Conservation (phyloP, 2,113 vertebrate genomes). For the Arothron firmamentum region DNA sequence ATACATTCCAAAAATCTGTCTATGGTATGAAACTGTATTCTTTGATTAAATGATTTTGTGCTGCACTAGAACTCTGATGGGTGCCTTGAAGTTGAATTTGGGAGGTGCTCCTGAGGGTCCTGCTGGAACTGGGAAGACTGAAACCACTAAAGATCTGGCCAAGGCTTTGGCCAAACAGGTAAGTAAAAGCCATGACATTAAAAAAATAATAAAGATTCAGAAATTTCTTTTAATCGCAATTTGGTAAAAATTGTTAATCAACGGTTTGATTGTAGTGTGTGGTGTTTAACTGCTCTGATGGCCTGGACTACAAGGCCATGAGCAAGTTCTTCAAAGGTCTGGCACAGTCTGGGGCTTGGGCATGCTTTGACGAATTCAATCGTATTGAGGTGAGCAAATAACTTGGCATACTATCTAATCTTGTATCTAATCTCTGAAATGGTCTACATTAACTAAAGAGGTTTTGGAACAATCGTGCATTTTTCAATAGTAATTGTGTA, state of each 20-base stretch:
- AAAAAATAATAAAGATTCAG: background rate
- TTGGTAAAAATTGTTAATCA: background rate
- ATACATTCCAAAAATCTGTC: background rate
- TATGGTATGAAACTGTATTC: background rate
- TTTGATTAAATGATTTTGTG: constrained; percentile 4
- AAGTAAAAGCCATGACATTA: background rate
- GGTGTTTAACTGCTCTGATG: constrained; percentile 95
- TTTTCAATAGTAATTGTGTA: too few species aligned
- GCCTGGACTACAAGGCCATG: constrained; percentile 94
- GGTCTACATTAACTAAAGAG: background rate
- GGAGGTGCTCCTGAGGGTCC: constrained; percentile 94
- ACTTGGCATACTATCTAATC: too few species aligned
- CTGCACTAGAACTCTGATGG: constrained; percentile 85
- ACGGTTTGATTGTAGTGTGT: constrained; percentile 79
- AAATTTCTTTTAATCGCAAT: background rate
- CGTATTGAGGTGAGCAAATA: constrained; percentile 83
- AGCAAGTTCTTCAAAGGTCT: constrained; percentile 95
- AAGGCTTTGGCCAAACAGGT: constrained; percentile 96
- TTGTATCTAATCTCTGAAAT: background rate
- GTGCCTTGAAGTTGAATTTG: constrained; percentile 89
- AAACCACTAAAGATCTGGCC: constrained; percentile 94
- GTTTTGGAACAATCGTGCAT: too few species aligned
- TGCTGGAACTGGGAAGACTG: constrained; percentile 95
- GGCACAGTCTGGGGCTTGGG: constrained; percentile 91
- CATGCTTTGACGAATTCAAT: constrained; percentile 96